These are phyloP conservation scores for Mnemiopsis leidyi DNA, from an alignment of 37 sponge, comb jelly and placozoan genomes.

Conservation along the genomic window DNA sequence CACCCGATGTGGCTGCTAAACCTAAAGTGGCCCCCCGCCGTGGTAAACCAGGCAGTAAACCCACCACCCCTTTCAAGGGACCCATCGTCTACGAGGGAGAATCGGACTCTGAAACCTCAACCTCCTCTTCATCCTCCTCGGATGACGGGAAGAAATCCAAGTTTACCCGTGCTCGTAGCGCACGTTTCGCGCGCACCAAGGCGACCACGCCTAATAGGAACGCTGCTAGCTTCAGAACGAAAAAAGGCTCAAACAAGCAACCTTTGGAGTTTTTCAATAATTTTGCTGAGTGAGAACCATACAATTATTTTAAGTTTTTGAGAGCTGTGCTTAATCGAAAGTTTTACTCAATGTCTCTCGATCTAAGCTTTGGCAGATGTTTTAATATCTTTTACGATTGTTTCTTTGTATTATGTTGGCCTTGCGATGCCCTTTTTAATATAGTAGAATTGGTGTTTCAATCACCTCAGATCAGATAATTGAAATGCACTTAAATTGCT, in stretches of 20 bases:
- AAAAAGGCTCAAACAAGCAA: neutral
- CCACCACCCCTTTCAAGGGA: neutral
- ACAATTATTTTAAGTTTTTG: neutral
- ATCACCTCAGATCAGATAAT: neutral
- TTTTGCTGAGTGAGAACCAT: neutral
- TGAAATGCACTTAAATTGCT: too few relatives aligned
- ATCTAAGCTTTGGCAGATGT: neutral
- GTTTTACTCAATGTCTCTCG: neutral
- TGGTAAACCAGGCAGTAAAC: neutral
- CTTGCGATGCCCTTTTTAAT: neutral
- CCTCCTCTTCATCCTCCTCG: neutral
- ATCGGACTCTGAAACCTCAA: neutral
- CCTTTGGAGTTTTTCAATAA: conserved; percentile 64
- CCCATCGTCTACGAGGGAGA: conserved; percentile 40
- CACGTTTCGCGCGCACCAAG: conserved; percentile 5
- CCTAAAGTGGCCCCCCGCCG: neutral
- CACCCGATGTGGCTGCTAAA: neutral
- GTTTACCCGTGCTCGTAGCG: neutral
- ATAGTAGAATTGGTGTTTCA: neutral
- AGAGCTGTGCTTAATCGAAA: neutral
- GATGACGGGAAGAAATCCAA: neutral
- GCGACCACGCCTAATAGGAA: conserved; percentile 10
- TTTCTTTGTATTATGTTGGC: neutral
- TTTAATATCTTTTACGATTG: neutral
- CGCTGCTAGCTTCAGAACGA: conserved; percentile 49